Conservation (phyloP, 2,888 invertebrate species). For the Gortyna flavago region DNA sequence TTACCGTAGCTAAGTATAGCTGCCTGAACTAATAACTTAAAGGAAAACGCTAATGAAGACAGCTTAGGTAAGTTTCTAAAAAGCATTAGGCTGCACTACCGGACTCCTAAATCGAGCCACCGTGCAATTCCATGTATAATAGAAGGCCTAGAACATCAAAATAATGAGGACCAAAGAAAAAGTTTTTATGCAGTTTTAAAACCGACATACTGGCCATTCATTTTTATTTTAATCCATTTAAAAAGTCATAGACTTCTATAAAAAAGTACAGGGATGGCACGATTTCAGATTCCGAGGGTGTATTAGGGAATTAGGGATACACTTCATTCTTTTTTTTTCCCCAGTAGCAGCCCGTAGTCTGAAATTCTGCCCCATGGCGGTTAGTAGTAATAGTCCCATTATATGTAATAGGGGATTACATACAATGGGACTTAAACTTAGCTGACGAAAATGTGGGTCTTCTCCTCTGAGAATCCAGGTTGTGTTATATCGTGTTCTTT, state of each 20-base stretch:
- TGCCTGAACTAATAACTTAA: slow-evolving; percentile 38
- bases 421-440: not conserved
- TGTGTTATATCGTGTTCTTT: not conserved
- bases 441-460: not conserved
- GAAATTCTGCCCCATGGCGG: not conserved
- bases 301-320: slow-evolving; percentile 14
- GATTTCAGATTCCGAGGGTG: not conserved
- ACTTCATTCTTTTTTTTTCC: not conserved
- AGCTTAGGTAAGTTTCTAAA: slow-evolving; percentile 38
- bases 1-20: not conserved
- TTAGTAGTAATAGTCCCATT: not conserved
- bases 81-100: not conserved
- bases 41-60: slow-evolving; percentile 21
- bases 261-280: no score
- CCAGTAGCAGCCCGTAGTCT: not conserved
- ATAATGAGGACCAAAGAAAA: not conserved
- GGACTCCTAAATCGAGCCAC: not conserved
- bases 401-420: no score
- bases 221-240: not conserved
- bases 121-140: not conserved
- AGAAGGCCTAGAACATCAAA: not conserved
- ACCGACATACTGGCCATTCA: not conserved
- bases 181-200: not conserved
- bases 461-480: not conserved
- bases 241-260: not conserved